These are phyloP conservation scores for Limonius californicus DNA, from an alignment of 1,140 invertebrate species.

Conservation along the genomic window DNA sequence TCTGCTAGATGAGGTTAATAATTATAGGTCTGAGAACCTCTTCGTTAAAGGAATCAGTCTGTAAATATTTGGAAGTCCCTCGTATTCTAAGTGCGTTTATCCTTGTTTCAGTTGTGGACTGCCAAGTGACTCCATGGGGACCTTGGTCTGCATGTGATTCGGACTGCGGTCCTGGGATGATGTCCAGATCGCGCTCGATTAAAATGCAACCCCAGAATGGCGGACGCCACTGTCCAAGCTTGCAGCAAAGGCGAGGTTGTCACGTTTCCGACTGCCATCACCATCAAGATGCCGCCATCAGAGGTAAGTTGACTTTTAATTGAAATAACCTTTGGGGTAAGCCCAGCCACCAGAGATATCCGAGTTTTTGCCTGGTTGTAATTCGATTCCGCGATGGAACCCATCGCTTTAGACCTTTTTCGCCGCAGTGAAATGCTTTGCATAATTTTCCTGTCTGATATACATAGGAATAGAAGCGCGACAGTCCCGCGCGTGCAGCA, in stretches of 20 bases:
- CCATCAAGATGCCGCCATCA: slow-evolving; percentile 62
- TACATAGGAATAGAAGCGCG: not conserved
- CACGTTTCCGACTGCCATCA: slow-evolving; percentile 65
- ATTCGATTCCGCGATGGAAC: not conserved
- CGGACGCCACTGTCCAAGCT: slow-evolving; percentile 68
- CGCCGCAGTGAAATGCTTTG: not conserved
- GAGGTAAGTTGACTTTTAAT: slow-evolving; percentile 53
- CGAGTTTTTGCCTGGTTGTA: not conserved
- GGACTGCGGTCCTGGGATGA: slow-evolving; percentile 70
- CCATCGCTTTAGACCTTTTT: not conserved
- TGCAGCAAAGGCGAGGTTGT: slow-evolving; percentile 69
- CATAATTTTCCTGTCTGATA: not conserved
- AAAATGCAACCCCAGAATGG: slow-evolving; percentile 65
- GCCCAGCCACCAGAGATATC: not conserved
- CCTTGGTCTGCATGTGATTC: slow-evolving; percentile 72
- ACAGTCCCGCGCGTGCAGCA: not conserved
- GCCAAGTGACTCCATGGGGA: slow-evolving; percentile 71
- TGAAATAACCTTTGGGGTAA: no score
- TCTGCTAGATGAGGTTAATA: no score
- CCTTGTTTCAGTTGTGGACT: slow-evolving; percentile 66
- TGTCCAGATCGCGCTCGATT: slow-evolving; percentile 62
- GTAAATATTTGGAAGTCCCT: no score
- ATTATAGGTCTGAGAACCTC: no score
- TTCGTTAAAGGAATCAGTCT: no score
- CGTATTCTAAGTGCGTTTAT: no score